Evolutionary conservation across 1,140 invertebrate genomes (phyloP).

Genomic region (Pseudobourletiella spinata): DNA sequence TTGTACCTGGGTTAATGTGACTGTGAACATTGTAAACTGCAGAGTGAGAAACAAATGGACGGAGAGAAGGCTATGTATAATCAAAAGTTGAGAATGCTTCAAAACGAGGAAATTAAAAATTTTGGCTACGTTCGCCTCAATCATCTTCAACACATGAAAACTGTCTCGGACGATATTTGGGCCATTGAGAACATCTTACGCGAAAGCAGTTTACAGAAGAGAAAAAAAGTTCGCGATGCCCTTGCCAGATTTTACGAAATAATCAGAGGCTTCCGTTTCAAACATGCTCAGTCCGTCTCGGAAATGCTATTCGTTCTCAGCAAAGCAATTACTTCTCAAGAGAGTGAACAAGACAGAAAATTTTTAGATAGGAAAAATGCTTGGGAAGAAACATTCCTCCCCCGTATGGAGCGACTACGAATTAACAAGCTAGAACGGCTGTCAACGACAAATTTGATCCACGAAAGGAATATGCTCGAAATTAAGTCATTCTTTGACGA

Average conservation of each 20-base stretch:
- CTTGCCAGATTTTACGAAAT: slow-evolving; percentile 11
- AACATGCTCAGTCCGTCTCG: not conserved
- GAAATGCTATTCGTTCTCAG: not conserved
- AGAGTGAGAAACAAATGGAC: not conserved
- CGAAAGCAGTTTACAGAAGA: not conserved
- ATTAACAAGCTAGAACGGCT: not conserved
- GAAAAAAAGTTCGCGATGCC: slow-evolving; percentile 11
- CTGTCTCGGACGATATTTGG: slow-evolving; percentile 15
- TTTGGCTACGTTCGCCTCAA: slow-evolving; percentile 10
- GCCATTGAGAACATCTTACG: slow-evolving; percentile 8
- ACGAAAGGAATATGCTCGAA: slow-evolving; percentile 1
- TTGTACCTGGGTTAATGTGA: too few species aligned
- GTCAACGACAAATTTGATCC: not conserved
- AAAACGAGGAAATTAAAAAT: slow-evolving; percentile 12
- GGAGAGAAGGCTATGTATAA: slow-evolving; percentile 4
- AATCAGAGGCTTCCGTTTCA: slow-evolving; percentile 7
- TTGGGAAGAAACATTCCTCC: not conserved
- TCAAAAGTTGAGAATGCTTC: slow-evolving; percentile 9
- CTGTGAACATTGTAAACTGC: too few species aligned
- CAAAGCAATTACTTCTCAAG: not conserved
- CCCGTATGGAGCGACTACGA: not conserved
- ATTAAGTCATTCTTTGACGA: slow-evolving; percentile 18
- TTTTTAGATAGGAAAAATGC: not conserved
- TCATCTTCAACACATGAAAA: slow-evolving; percentile 7
- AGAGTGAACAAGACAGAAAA: not conserved